Conservation (phyloP, 2,113 vertebrate species). For the Anhinga anhinga region DNA sequence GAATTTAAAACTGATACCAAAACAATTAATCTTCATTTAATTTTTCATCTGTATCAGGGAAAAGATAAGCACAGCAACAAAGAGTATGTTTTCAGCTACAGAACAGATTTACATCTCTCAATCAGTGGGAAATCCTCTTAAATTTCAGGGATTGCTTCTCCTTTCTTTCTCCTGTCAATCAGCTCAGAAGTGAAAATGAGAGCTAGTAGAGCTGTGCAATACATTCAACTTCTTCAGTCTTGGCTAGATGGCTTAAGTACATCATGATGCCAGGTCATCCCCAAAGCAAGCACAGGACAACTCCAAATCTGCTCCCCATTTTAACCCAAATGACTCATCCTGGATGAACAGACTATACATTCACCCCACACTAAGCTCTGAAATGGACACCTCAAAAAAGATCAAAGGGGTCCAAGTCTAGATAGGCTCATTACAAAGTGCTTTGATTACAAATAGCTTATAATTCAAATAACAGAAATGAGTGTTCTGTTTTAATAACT, state of each 20-base stretch:
- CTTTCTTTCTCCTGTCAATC: background rate
- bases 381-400: background rate
- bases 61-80: background rate
- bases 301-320: background rate
- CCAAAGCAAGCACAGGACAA: background rate
- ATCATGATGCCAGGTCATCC: accelerated
- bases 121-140: background rate
- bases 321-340: background rate
- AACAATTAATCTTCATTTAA: background rate
- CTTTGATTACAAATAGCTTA: background rate
- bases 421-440: background rate
- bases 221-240: background rate
- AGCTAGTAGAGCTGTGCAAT: background rate
- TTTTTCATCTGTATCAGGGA: background rate
- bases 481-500: background rate
- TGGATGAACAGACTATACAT: background rate
- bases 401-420: background rate
- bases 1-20: background rate
- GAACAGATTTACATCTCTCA: background rate
- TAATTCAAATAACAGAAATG: background rate
- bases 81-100: background rate
- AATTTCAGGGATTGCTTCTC: background rate
- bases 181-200: background rate
- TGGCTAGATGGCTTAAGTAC: background rate
- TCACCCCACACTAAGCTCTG: background rate